phyloP scores from a whole-genome alignment of 1,140 invertebrate genomes.

The Arctopsyche grandis region DNA sequence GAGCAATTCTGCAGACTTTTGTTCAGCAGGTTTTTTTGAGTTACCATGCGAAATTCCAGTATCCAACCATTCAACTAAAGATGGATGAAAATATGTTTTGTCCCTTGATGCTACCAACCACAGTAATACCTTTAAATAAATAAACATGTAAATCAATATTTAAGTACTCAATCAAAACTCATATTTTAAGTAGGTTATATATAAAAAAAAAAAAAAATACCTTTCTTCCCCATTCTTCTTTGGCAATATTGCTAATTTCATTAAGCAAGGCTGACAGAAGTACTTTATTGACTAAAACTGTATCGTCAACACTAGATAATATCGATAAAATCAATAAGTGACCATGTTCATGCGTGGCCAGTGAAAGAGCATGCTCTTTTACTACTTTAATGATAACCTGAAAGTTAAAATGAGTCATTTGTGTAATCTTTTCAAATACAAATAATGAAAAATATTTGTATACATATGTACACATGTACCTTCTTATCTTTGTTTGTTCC shows the following conservation, averaged over 20 bases:
- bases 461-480: conserved; percentile 56
- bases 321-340: conserved; percentile 84
- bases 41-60: conserved; percentile 75
- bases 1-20: conserved; percentile 79
- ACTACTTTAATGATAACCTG: conserved; percentile 81
- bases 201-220: conserved; percentile 56
- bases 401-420: conserved; percentile 40
- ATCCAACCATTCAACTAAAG: conserved; percentile 75
- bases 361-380: conserved; percentile 83
- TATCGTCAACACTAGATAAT: conserved; percentile 93
- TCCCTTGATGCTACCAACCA: conserved; percentile 87
- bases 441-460: neutral
- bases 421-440: neutral
- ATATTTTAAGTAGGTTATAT: neutral
- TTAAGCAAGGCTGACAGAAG: conserved; percentile 79
- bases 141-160: neutral
- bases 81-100: conserved; percentile 78
- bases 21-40: conserved; percentile 82
- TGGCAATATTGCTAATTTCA: conserved; percentile 76
- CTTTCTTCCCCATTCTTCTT: conserved; percentile 78
- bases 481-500: conserved; percentile 83
- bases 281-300: conserved; percentile 86
- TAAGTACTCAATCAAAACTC: neutral
- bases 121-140: conserved; percentile 68
- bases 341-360: conserved; percentile 87